Evolutionary conservation across 2,888 invertebrate species (phyloP), one percentile per base, ranked within the genome.

Genomic region (Eilema caniola): DNA sequence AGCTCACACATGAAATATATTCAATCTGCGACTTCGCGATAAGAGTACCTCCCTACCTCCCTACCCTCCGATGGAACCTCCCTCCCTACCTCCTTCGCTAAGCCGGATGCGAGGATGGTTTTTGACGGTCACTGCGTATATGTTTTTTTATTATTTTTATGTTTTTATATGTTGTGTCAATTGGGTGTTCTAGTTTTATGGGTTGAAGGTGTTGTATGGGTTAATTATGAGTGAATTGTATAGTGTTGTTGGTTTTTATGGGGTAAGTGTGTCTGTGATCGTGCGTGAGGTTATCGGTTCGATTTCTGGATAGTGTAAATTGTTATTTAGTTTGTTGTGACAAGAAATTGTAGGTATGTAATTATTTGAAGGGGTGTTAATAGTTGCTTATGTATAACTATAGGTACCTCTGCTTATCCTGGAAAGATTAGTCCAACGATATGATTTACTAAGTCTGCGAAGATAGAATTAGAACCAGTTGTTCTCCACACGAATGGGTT

Each of bases 1-100:
- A 89, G 90, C 86, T 89, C 91, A 93, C 96, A 96, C 96, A 96
- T 96, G 96, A 96, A 96, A 96, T 96, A 96, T 96, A 96, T 96
- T 96, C 96, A 96, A 96, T 96, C 96, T 96, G 96, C 95, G 95
- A 93, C 92, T 92, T 85, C 80, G 91, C 92, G 97, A 97, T 97
- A 97, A 96, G 96, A 72, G 69, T 69, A 68, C 84, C 82, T 84
- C 84, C 87, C 88, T 87, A 84, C 82, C 83, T 79, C 67, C 76
- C 79, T 71, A 72, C 67, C 33, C 69, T 66, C 75, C 76, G 73
- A 70, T 64, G 64, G 60, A 53, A 66, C 66, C 64, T 71, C 62
- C 63, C 76, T 74, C 75, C 74, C 69, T 70, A 77, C 72, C 78
- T 81, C 83, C 71, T 76, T 75, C 72, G 85, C 85, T 88, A 87